phyloP scores from a whole-genome alignment of 2,797 vertebrate species.

The Loris lydekkerianus region DNA sequence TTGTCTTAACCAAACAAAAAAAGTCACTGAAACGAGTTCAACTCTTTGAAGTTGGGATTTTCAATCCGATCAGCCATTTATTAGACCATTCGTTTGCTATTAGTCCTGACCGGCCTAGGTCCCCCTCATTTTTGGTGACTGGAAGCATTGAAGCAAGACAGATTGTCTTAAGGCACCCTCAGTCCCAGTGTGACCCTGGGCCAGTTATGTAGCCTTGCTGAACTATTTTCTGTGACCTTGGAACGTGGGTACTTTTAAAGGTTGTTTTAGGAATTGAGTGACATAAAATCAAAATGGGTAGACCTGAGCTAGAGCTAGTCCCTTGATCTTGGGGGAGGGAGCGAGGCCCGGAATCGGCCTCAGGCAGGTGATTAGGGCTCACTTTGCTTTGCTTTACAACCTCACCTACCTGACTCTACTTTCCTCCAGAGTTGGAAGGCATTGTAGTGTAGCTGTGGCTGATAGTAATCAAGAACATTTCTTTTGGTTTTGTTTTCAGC shows the following conservation, averaged over 20 bases:
- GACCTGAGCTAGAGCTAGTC: not conserved
- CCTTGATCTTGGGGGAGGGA: not conserved
- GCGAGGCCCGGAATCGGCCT: not conserved
- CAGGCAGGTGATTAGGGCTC: not conserved
- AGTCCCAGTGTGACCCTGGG: not conserved
- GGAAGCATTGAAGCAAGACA: not conserved
- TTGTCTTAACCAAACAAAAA: not conserved
- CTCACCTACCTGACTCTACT: not conserved
- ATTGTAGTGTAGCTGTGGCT: not conserved
- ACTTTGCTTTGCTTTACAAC: not conserved
- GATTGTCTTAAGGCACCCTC: not conserved
- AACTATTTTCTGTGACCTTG: slow-evolving; percentile 36
- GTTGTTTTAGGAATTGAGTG: slow-evolving; percentile 33
- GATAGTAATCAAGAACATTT: not conserved
- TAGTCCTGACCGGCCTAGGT: not conserved
- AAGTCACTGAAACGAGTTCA: not conserved
- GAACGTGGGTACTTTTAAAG: not conserved
- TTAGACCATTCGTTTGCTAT: not conserved
- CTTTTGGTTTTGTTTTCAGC: not conserved
- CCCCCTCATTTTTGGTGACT: not conserved
- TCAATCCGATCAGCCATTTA: not conserved
- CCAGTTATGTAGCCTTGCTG: not conserved
- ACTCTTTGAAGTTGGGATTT: slow-evolving; percentile 33
- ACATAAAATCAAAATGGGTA: not conserved
- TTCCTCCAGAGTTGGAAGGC: not conserved